A percentile compares a stretch with the other conserved stretches of the same genome.
Evolutionary conservation across 2,888 invertebrate species (phyloP).

Genomic region (Nebria salina): DNA sequence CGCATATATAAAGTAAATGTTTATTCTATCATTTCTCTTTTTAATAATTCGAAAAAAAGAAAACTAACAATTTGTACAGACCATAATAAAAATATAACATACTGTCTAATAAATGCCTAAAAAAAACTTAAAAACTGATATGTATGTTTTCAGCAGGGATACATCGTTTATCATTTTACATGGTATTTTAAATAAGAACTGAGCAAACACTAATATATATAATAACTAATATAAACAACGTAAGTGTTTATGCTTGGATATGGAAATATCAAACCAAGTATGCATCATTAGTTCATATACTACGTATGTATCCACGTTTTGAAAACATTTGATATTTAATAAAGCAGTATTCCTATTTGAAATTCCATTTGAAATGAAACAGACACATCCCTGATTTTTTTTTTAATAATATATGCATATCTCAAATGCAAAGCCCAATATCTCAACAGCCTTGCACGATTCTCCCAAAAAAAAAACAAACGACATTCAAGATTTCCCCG

Average conservation of each 20-base stretch:
- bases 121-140: conserved; percentile 33
- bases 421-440: neutral
- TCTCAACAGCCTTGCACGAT: neutral
- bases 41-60: conserved; percentile 28
- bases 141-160: conserved; percentile 31
- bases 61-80: conserved; percentile 43
- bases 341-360: neutral
- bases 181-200: neutral
- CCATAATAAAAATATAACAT: conserved; percentile 34
- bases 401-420: neutral
- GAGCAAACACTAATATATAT: too few relatives aligned
- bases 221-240: too few relatives aligned
- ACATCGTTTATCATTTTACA: neutral
- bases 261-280: too few relatives aligned
- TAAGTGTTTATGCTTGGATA: too few relatives aligned
- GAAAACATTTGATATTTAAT: too few relatives aligned
- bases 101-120: conserved; percentile 5
- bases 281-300: too few relatives aligned
- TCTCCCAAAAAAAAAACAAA: neutral
- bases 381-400: neutral
- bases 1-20: conserved; percentile 30
- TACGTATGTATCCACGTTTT: too few relatives aligned
- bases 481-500: conserved; percentile 36
- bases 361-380: neutral
- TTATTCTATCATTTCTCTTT: conserved; percentile 8